These are phyloP conservation scores for Sycophila sp. DNA, from an alignment of 1,140 invertebrate genomes.

Conservation along the genomic window DNA sequence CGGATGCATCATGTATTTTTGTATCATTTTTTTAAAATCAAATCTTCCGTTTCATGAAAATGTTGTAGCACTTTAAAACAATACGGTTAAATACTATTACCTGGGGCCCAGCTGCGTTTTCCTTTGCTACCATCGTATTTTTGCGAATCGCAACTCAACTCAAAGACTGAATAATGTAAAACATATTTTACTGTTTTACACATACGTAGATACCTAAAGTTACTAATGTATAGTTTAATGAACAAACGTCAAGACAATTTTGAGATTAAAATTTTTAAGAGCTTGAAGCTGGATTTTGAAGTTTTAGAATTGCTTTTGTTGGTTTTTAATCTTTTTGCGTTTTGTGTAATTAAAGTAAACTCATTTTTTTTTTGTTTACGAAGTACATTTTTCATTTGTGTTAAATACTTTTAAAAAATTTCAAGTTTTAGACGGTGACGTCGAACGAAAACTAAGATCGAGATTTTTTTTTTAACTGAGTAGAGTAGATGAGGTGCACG, in stretches of 20 bases:
- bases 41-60: slow-evolving; percentile 49
- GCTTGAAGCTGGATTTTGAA: slow-evolving; percentile 20
- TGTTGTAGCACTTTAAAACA: slow-evolving; percentile 2
- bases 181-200: too few species aligned
- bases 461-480: too few species aligned
- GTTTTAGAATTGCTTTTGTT: too few species aligned
- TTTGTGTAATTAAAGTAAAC: too few species aligned
- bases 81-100: neutral
- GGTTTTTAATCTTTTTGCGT: too few species aligned
- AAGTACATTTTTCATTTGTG: too few species aligned
- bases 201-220: slow-evolving; percentile 41
- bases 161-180: slow-evolving; percentile 55
- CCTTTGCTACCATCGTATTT: slow-evolving; percentile 19
- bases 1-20: slow-evolving; percentile 46
- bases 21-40: slow-evolving; percentile 56
- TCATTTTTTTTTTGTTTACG: too few species aligned
- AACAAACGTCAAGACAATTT: slow-evolving; percentile 25
- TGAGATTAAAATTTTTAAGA: slow-evolving; percentile 15
- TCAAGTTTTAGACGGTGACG: too few species aligned
- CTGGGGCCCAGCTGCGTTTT: slow-evolving; percentile 44
- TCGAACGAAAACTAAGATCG: too few species aligned
- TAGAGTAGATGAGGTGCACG: too few species aligned
- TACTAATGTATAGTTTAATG: slow-evolving; percentile 34
- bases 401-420: too few species aligned
- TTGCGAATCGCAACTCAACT: slow-evolving; percentile 47